These are phyloP conservation scores for Pachydiplax longipennis DNA, from an alignment of 2,888 invertebrate species.

Conservation along the genomic window DNA sequence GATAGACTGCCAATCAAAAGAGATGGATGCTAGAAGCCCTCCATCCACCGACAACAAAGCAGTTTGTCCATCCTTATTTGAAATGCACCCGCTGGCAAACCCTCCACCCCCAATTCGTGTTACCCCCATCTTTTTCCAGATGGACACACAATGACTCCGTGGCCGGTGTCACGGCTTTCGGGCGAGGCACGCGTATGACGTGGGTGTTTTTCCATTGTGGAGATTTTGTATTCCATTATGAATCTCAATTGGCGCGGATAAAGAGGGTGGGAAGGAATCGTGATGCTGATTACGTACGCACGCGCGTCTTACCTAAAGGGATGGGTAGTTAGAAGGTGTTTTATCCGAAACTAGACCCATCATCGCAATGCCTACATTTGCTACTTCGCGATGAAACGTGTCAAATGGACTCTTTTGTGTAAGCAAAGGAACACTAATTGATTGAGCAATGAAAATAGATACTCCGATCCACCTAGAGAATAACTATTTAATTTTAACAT, in stretches of 20 bases:
- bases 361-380: too few species aligned
- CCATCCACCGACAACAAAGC: not conserved
- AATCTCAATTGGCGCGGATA: not conserved
- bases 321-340: too few species aligned
- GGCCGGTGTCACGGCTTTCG: not conserved
- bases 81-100: not conserved
- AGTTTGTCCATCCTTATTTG: not conserved
- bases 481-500: too few species aligned
- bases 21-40: not conserved
- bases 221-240: constrained; percentile 11
- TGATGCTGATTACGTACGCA: not conserved
- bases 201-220: not conserved
- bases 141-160: not conserved
- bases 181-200: not conserved
- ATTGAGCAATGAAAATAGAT: too few species aligned
- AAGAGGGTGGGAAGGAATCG: not conserved
- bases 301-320: too few species aligned
- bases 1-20: not conserved
- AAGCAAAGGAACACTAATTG: too few species aligned
- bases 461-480: too few species aligned
- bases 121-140: not conserved
- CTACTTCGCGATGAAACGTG: too few species aligned
- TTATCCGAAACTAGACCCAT: too few species aligned
- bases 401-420: too few species aligned
- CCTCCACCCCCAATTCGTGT: not conserved